Evolutionary conservation across 2,113 vertebrate genomes (phyloP), one percentile per base, ranked within the genome.

Genomic region (Gobius niger): DNA sequence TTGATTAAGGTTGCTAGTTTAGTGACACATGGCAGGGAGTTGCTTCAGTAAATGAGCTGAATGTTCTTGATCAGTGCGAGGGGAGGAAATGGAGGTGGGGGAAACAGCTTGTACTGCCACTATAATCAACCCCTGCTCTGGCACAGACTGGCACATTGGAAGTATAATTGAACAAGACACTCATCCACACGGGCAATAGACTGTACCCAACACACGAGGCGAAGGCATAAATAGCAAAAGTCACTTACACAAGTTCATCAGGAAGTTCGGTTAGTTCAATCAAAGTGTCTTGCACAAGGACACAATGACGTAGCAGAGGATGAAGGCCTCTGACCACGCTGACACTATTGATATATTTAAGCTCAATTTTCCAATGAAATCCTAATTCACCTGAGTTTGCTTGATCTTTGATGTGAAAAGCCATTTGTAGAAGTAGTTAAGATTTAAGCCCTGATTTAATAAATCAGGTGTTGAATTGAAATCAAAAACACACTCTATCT

Each of bases 101-200:
- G 5, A 90, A 86, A 86, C 86, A 88, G 80, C 82, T 84, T 87
- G 85, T 77, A 83, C 80, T 82, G 73, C 67, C 63, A 53, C 57
- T 67, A 78, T 79, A 87, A 87, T 88, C 83, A 86, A 63, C 65
- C 64, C 60, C 49, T 46, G 81, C 72, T 73, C 77, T 85, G 84
- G 75, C 86, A 85, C 68, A 76, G 82, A 86, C 79, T 73, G 84
- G 75, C 85, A 73, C 63, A 75, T 74, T 70, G 80, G 86, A 89
- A 81, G 79, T 76, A 83, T 86, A 85, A 88, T 82, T 83, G 82
- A 86, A 73, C 19, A 11, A 85, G 81, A 83, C 81, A 70, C 77
- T 79, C 67, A 73, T 77, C 71, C 72, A 65, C 72, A 57, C 60
- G 57, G 60, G 78, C 70, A 18, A 52, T 18, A 73, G 63, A 72